Percentiles rank a stretch among this genome's conserved stretches.
Evolutionary conservation across 2,113 vertebrate genomes (phyloP).

Genomic region (Sinocyclocheilus maitianheensis): DNA sequence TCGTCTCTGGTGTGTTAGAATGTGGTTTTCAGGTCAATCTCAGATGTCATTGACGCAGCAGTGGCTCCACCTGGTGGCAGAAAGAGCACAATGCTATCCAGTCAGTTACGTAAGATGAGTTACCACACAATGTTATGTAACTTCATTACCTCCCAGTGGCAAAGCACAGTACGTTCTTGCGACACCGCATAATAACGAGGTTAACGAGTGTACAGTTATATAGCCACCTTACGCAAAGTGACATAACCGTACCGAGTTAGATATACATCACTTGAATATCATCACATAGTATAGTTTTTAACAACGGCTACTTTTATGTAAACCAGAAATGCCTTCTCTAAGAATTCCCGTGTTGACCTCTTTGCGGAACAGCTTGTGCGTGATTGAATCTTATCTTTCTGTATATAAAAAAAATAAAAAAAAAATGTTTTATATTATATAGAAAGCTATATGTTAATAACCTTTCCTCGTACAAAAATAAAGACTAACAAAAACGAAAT

Average conservation of each 20-base stretch:
- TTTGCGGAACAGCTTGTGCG: neutral
- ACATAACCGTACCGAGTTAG: neutral
- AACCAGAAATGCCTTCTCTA: constrained; percentile 10
- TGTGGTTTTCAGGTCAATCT: neutral
- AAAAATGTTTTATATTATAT: too few relatives aligned
- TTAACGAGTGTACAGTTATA: constrained; percentile 28
- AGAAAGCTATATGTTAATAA: too few relatives aligned
- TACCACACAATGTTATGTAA: constrained; percentile 80
- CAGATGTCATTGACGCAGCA: constrained; percentile 48
- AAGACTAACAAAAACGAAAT: neutral
- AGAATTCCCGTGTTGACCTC: constrained; percentile 31
- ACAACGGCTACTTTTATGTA: neutral
- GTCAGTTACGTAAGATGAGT: constrained; percentile 77
- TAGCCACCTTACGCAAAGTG: neutral
- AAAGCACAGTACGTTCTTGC: constrained; percentile 62
- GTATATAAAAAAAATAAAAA: neutral
- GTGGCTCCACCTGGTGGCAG: constrained; percentile 70
- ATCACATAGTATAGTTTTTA: neutral
- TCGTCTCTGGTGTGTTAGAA: neutral
- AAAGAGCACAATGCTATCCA: constrained; percentile 11
- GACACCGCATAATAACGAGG: constrained; percentile 50
- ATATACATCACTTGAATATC: neutral
- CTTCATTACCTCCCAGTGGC: constrained; percentile 66
- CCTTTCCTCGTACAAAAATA: neutral
- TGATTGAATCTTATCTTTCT: neutral